Conservation (phyloP, 2,113 vertebrate genomes). For the Aramus guarauna region DNA sequence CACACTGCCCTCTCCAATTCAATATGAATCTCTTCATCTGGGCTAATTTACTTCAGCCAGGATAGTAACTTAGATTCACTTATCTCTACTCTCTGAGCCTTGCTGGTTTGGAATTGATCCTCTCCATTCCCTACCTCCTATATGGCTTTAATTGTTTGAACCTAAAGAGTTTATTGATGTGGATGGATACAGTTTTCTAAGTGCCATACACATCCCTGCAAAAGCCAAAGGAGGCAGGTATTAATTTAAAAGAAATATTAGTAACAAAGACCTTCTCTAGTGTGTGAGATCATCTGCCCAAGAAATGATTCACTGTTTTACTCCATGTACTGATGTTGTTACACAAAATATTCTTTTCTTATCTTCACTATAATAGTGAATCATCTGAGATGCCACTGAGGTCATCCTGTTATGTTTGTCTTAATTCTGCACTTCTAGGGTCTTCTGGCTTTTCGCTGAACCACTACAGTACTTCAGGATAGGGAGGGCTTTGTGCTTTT, state of each 20-base stretch:
- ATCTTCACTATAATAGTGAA: not conserved
- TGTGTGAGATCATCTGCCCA: not conserved
- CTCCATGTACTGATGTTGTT: not conserved
- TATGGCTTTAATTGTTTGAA: not conserved
- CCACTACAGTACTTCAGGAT: not conserved
- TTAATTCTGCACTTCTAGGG: not conserved
- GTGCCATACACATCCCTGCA: not conserved
- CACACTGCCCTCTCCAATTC: not conserved
- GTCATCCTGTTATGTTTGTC: not conserved
- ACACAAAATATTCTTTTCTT: not conserved
- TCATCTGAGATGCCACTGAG: not conserved
- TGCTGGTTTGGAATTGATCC: not conserved
- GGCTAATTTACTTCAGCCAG: not conserved
- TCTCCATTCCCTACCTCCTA: not conserved
- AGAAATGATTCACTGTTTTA: constrained; percentile 1
- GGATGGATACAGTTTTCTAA: not conserved
- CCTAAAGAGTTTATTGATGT: not conserved
- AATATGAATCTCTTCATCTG: not conserved
- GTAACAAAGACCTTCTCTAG: not conserved
- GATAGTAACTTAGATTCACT: not conserved
- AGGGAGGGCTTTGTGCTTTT: not conserved
- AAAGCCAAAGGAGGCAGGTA: not conserved
- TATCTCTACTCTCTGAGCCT: not conserved
- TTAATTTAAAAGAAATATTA: constrained; percentile 1
- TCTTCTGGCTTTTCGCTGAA: not conserved